phyloP scores from a whole-genome alignment of 92 coral and sea anemone species.

The Blastomussa wellsi region DNA sequence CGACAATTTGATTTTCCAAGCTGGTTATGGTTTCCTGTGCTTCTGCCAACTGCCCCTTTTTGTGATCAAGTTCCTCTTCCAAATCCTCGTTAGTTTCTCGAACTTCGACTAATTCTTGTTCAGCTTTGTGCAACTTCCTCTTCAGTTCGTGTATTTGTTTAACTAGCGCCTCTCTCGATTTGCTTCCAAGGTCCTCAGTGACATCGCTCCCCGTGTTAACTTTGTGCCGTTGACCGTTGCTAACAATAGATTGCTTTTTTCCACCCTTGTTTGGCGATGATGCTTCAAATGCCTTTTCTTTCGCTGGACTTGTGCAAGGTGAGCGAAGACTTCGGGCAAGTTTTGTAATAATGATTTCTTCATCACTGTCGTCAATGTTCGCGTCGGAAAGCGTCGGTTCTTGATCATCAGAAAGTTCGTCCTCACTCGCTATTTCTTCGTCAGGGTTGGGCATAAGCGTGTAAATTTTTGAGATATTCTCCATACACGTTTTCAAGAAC shows the following conservation, averaged over 20 bases:
- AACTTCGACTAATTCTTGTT: conserved; percentile 47
- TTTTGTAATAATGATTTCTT: conserved; percentile 77
- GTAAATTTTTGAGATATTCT: conserved; percentile 81
- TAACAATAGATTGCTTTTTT: conserved; percentile 18
- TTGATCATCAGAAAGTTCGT: conserved; percentile 74
- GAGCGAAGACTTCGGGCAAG: conserved; percentile 81
- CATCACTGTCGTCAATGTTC: conserved; percentile 85
- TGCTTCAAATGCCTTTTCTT: conserved; percentile 23
- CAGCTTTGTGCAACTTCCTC: conserved; percentile 62
- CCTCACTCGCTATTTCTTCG: conserved; percentile 72
- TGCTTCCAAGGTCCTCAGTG: conserved; percentile 26
- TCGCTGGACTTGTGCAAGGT: conserved; percentile 47
- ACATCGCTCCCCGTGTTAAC: background rate
- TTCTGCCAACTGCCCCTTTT: conserved; percentile 73
- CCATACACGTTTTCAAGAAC: conserved; percentile 74
- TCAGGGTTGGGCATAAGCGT: conserved; percentile 74
- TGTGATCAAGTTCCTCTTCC: conserved; percentile 80
- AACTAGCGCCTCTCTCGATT: conserved; percentile 37
- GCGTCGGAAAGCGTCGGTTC: conserved; percentile 77
- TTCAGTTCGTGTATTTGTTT: conserved; percentile 47
- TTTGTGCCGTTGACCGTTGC: conserved; percentile 4
- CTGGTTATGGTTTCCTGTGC: conserved; percentile 71
- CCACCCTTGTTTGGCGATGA: conserved; percentile 46
- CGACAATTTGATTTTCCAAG: conserved; percentile 68
- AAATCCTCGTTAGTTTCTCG: conserved; percentile 68